A percentile compares a stretch with the other conserved stretches of the same genome.
Evolutionary conservation across 2,113 vertebrate genomes (phyloP).

Genomic region (Antechinus flavipes): DNA sequence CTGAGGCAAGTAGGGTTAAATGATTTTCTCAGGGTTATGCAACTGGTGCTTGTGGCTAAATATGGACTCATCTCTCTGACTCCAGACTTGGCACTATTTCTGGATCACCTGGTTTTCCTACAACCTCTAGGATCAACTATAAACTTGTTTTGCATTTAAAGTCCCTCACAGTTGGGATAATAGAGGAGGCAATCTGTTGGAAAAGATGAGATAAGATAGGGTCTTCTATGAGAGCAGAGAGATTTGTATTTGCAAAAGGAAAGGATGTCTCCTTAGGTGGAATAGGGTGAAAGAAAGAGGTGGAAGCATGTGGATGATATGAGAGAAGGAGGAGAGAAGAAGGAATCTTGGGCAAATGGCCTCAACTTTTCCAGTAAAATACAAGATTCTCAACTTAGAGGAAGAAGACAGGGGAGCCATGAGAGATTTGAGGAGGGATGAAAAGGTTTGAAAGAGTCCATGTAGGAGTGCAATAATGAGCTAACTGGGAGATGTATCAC

Average conservation of each 20-base stretch:
- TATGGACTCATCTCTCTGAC: neutral
- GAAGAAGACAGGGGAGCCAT: neutral
- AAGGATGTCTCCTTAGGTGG: neutral
- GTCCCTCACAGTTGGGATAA: neutral
- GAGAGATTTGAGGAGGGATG: neutral
- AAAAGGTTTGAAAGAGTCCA: neutral
- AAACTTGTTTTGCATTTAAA: neutral
- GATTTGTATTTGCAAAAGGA: neutral
- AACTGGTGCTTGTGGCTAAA: neutral
- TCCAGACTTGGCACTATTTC: neutral
- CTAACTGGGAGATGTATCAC: neutral
- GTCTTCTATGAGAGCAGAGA: neutral
- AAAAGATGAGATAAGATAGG: neutral
- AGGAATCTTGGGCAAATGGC: neutral
- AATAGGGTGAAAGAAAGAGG: neutral
- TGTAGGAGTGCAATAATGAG: neutral
- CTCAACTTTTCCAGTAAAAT: neutral
- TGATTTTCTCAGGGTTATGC: neutral
- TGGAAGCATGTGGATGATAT: neutral
- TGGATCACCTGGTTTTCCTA: neutral
- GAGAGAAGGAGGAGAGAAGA: neutral
- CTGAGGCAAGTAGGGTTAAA: neutral
- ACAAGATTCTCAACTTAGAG: neutral
- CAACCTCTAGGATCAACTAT: neutral
- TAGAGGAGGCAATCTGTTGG: neutral